These are phyloP conservation scores for Drosophila auraria DNA, from an alignment of 1,140 invertebrate species.

Conservation along the genomic window DNA sequence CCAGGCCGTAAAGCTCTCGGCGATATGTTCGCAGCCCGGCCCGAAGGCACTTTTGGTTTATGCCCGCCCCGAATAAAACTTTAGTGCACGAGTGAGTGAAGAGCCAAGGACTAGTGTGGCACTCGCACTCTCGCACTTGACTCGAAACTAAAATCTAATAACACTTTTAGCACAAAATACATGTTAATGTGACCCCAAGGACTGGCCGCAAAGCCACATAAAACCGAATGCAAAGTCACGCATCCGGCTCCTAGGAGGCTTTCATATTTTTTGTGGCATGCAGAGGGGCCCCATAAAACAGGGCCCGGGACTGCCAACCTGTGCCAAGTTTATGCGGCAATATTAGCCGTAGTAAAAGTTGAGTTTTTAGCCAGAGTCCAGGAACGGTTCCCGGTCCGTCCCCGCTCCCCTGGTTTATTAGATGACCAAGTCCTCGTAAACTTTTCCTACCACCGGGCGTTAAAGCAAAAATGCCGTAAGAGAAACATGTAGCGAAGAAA, in stretches of 20 bases:
- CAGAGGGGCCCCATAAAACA: slow-evolving; percentile 62
- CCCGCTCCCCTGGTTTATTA: slow-evolving; percentile 66
- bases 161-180: slow-evolving; percentile 83
- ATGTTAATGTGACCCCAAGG: slow-evolving; percentile 81
- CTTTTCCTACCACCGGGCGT: slow-evolving; percentile 72
- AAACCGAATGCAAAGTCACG: slow-evolving; percentile 70
- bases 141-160: slow-evolving; percentile 84
- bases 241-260: slow-evolving; percentile 53
- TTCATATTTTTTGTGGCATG: slow-evolving; percentile 71
- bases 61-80: slow-evolving; percentile 76
- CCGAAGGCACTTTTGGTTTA: slow-evolving; percentile 81
- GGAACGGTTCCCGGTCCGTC: slow-evolving; percentile 47
- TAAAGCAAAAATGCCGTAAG: slow-evolving; percentile 72
- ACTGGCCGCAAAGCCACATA: slow-evolving; percentile 53
- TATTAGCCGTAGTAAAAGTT: slow-evolving; percentile 81
- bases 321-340: slow-evolving; percentile 75
- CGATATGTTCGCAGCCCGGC: slow-evolving; percentile 68
- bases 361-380: slow-evolving; percentile 66
- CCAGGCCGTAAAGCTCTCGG: slow-evolving; percentile 63
- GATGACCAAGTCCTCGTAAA: slow-evolving; percentile 71
- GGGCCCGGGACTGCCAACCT: slow-evolving; percentile 56
- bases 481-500: slow-evolving; percentile 61
- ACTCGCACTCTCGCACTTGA: slow-evolving; percentile 61
- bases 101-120: slow-evolving; percentile 31
- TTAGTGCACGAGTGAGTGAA: slow-evolving; percentile 66